Percentiles rank a stretch among this genome's conserved stretches.
Evolutionary conservation across 2,797 vertebrate species (phyloP).

Genomic region (Helarctos malayanus): DNA sequence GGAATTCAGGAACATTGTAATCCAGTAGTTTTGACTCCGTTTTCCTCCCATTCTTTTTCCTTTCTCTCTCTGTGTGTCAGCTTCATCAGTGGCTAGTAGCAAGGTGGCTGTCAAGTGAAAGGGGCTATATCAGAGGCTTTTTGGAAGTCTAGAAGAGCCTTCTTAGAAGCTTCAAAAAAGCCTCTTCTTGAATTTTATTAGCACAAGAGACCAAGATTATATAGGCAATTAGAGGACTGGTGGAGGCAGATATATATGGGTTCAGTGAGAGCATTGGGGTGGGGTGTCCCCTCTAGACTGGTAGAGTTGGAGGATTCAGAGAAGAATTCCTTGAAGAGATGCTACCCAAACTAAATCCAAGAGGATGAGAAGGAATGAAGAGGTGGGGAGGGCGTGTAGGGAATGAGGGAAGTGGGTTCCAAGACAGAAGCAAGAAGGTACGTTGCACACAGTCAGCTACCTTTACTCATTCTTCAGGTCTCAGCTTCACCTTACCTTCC

Average conservation of each 20-base stretch:
- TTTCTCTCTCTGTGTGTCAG: not conserved
- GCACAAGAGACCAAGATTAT: not conserved
- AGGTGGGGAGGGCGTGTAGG: not conserved
- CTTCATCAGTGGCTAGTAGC: not conserved
- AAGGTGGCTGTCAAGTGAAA: not conserved
- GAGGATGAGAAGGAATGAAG: not conserved
- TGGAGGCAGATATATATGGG: not conserved
- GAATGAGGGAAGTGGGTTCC: not conserved
- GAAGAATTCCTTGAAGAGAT: not conserved
- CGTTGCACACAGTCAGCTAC: not conserved
- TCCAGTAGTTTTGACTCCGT: not conserved
- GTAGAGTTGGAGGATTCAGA: not conserved
- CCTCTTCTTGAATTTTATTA: not conserved
- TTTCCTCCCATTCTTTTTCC: not conserved
- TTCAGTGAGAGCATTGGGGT: not conserved
- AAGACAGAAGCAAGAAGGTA: not conserved
- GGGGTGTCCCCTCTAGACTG: not conserved
- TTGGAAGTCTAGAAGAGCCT: not conserved
- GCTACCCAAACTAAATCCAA: not conserved
- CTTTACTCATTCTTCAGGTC: not conserved
- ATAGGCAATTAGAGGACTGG: not conserved
- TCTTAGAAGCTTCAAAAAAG: slow-evolving; percentile 3
- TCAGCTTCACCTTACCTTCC: not conserved
- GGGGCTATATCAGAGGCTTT: not conserved
- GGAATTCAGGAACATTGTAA: not conserved